phyloP scores from a whole-genome alignment of 1,140 invertebrate genomes.

The Drosophila orosa region DNA sequence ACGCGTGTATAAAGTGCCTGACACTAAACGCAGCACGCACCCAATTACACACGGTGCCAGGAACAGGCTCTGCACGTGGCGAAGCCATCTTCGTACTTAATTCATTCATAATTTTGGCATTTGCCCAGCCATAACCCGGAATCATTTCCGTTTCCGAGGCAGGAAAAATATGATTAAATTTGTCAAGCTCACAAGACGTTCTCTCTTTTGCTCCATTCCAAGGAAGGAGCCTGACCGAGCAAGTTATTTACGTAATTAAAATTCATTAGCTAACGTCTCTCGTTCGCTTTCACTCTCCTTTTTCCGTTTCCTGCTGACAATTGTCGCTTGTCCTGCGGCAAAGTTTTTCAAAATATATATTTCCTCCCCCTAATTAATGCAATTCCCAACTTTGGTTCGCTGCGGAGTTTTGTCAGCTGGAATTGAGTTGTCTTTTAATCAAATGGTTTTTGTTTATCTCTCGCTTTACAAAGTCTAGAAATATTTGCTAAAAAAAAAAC shows the following conservation, averaged over 20 bases:
- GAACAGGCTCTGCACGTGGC: slow-evolving; percentile 28
- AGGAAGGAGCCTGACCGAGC: slow-evolving; percentile 25
- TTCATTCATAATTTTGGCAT: slow-evolving; percentile 72
- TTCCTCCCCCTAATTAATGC: slow-evolving; percentile 26
- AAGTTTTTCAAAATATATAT: slow-evolving; percentile 25
- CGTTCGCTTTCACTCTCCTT: neutral
- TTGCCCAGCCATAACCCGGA: slow-evolving; percentile 53
- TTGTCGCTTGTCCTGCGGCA: slow-evolving; percentile 17
- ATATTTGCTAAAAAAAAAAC: neutral
- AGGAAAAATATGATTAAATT: slow-evolving; percentile 59
- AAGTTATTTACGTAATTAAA: slow-evolving; percentile 70
- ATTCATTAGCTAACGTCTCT: slow-evolving; percentile 61
- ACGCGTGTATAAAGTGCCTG: slow-evolving; percentile 40
- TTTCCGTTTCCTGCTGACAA: slow-evolving; percentile 20
- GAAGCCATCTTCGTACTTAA: slow-evolving; percentile 47
- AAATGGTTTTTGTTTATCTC: slow-evolving; percentile 9
- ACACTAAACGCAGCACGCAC: slow-evolving; percentile 50
- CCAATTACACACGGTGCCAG: slow-evolving; percentile 52
- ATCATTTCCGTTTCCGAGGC: slow-evolving; percentile 60
- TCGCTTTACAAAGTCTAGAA: neutral
- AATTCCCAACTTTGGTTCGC: slow-evolving; percentile 2
- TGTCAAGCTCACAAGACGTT: slow-evolving; percentile 7
- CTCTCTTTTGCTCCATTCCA: neutral
- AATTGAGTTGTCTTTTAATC: slow-evolving; percentile 17
- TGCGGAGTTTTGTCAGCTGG: slow-evolving; percentile 6